These are phyloP conservation scores for Hydrolagus colliei DNA, from an alignment of 2,797 vertebrate species.

Conservation along the genomic window DNA sequence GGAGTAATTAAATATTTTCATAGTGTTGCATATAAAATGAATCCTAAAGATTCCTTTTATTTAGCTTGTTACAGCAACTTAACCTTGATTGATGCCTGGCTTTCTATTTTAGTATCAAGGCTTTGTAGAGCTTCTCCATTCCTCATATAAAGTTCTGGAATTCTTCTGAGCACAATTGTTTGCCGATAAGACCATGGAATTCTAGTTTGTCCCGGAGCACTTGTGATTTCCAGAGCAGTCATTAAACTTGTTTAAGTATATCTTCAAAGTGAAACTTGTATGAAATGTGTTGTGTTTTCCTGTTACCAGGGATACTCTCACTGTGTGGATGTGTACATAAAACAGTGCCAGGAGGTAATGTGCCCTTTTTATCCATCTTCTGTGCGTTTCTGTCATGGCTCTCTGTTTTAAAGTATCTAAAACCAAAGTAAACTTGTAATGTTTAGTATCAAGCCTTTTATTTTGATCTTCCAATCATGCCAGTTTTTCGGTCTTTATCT, in stretches of 20 bases:
- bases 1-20: not conserved
- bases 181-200: not conserved
- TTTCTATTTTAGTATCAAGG: not conserved
- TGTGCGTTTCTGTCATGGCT: not conserved
- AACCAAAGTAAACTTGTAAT: not conserved
- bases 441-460: not conserved
- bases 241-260: not conserved
- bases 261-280: not conserved
- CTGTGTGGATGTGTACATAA: conserved; percentile 97
- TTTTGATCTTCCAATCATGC: not conserved
- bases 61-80: not conserved
- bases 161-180: not conserved
- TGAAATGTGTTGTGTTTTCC: not conserved
- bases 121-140: not conserved
- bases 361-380: not conserved
- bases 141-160: not conserved
- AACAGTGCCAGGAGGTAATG: conserved; percentile 94
- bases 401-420: not conserved
- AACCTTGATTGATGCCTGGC: not conserved
- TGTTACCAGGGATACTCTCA: conserved; percentile 84
- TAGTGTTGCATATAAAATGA: not conserved
- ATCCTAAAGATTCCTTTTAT: not conserved
- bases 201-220: not conserved
- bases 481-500: not conserved
- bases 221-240: not conserved